Conservation (phyloP, 2,113 vertebrate species). For the Sinocyclocheilus maitianheensis region DNA sequence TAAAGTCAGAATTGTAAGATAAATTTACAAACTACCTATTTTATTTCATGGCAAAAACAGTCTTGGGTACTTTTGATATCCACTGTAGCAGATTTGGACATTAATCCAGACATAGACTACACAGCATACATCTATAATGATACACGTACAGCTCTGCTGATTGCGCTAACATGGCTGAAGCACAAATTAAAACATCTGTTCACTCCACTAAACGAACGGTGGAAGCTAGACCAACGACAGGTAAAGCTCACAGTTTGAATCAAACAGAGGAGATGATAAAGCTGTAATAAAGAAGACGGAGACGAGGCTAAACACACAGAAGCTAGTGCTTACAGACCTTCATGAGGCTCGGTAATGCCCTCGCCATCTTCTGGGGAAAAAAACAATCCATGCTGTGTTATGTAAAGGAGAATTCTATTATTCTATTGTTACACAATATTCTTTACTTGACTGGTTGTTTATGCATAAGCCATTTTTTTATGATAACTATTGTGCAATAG, state of each 20-base stretch:
- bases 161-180: background rate
- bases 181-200: background rate
- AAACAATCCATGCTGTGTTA: slow-evolving; percentile 70
- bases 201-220: background rate
- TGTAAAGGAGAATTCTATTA: background rate
- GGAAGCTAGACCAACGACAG: background rate
- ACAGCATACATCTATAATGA: background rate
- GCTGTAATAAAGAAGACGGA: slow-evolving; percentile 29
- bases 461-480: background rate
- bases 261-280: slow-evolving; percentile 11
- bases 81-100: background rate
- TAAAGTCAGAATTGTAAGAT: background rate
- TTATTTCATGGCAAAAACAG: background rate
- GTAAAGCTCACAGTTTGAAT: background rate
- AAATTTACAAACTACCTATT: background rate
- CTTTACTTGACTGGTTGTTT: background rate
- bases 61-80: background rate
- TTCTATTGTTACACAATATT: background rate
- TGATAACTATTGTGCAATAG: background rate
- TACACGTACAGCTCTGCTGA: background rate
- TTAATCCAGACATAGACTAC: background rate
- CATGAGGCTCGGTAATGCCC: slow-evolving; percentile 83
- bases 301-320: slow-evolving; percentile 32
- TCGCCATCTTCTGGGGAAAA: slow-evolving; percentile 84
- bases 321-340: slow-evolving; percentile 81